Evolutionary conservation across 2,113 vertebrate species (phyloP), one percentile per base, ranked within the genome.

Genomic region (Menidia beryllina): DNA sequence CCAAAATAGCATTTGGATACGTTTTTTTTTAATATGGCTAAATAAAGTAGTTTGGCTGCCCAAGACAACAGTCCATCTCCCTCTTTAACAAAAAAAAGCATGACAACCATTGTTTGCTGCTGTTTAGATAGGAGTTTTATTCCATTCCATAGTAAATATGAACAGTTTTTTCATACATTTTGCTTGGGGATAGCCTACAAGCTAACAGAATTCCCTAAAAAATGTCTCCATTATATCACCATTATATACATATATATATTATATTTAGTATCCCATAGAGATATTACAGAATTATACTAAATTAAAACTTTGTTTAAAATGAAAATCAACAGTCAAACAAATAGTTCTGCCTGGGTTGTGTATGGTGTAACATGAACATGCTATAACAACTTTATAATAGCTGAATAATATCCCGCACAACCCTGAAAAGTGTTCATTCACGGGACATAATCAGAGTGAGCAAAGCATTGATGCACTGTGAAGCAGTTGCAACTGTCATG

Each of bases 401-500:
- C 25, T 30, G 8, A n/a, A 54, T n/a, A n/a, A n/a, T n/a, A 27
- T 15, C 2, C 13, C 3, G 51, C 25, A 54, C 4, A 25, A 9
- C 26, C 15, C 51, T 17, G n/a, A 30, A 25, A 38, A 27, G 14
- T 19, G 12, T 41, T 59, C 19, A 60, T 43, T 56, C 53, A 54
- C 53, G 21, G 8, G 21, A 47, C 12, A 45, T 53, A 56, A 47
- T 71, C 24, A 13, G 23, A 60, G 57, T 12, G 14, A 34, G 30
- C 25, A 26, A 43, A 36, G 43, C 25, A 20, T 43, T 13, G 4
- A 5, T 20, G 10, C 12, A 10, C 56, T 48, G 14, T 64, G 74
- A 74, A 20, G 23, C 17, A 27, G 25, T 55, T 23, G 38, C 10
- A 43, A 75, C 62, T 64, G 3, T 59, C 69, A 81, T 82, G 69